Evolutionary conservation across 2,113 vertebrate species (phyloP), one percentile per base, ranked within the genome.

Genomic region (Corythornis cristatus): DNA sequence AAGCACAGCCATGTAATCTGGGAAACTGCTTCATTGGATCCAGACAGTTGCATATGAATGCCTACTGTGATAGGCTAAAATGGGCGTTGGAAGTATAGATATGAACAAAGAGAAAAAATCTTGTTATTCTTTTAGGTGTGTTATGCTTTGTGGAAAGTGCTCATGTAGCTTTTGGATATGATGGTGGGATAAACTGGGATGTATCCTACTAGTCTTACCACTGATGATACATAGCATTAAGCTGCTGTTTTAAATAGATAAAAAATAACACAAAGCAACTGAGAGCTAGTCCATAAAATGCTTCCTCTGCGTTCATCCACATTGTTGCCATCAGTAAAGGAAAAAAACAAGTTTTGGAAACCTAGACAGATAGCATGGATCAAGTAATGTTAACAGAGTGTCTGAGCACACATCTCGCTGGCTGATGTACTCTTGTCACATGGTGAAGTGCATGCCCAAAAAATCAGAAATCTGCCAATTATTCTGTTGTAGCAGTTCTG

Each of bases 381-480:
- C 25, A 56, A 89, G 31, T 8, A 58, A 76, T 48, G 51, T 61
- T 87, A 96, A 90, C 62, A 81, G 26, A 4, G 31, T 48, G 57
- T 46, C 54, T 20, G 43, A 78, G 53, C 16, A 28, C 37, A 53
- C 29, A 37, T 50, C 3, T 13, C 0, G 1, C 83, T 82, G 74
- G 61, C 74, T 73, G 71, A 62, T 37, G 14, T 46, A 45, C 7
- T 29, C 28, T 0, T 46, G 66, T 87, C 73, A 87, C 17, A 50
- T 82, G 91, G 22, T 57, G 61, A 51, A 81, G 7, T 23, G 12
- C 3, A 1, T 91, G 77, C 81, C 71, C 50, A 87, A 90, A 87
- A 93, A 79, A 91, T 89, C 77, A 95, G 82, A 93, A 86, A 75
- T 51, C 62, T 89, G 58, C 67, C 67, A 87, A 48, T 15, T 45